Base-by-base conservation (phyloP, 2,797 vertebrate species). In the Falco cherrug region DNA sequence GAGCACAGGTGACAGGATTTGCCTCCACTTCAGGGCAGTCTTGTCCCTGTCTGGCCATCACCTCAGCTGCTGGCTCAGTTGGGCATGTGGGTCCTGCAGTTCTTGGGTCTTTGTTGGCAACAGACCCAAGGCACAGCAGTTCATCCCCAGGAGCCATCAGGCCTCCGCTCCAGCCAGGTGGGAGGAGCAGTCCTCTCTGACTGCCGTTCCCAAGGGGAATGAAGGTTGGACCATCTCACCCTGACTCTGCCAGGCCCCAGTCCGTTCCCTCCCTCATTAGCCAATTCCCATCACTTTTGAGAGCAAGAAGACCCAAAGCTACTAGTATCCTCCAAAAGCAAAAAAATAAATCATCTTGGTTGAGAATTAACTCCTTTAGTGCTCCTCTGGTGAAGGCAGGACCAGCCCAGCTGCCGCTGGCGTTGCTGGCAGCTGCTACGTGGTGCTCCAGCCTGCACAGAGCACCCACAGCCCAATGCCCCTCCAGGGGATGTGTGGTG, bases 101-200 rank as follows among this genome's bases (percentile, higher is more conserved):
- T 67, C 53, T 65, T 64, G n/a, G 57, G 50, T 65, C 81, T 16
- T 48, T 57, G 39, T 59, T 39, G 9, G 45, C 35, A 57, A 53
- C 2, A 18, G 63, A 41, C 31, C 29, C 57, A 22, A 48, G 48
- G 18, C 37, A 24, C 0, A 45, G 60, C 33, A 74, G 73, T 22
- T 69, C 12, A 5, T 37, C 33, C 7, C 31, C 68, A 56, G 54
- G 37, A 69, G 47, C 64, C 51, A 33, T 3, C 76, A 69, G 67
- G 67, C 13, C 29, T 50, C 35, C 24, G 16, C 7, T 76, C 8
- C 1, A 2, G 18, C 48, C 3, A 1, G 31, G 33, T 5, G 3
- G 48, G 43, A 61, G 50, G 54, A 31, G 19, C 0, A 1, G 19
- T 48, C 65, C 47, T 17, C 28, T 22, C 51, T 43, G 53, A 35